Percentiles rank a stretch among this genome's conserved stretches.
Conservation (phyloP, 2,888 invertebrate species). For the Spicauda simplicius region DNA sequence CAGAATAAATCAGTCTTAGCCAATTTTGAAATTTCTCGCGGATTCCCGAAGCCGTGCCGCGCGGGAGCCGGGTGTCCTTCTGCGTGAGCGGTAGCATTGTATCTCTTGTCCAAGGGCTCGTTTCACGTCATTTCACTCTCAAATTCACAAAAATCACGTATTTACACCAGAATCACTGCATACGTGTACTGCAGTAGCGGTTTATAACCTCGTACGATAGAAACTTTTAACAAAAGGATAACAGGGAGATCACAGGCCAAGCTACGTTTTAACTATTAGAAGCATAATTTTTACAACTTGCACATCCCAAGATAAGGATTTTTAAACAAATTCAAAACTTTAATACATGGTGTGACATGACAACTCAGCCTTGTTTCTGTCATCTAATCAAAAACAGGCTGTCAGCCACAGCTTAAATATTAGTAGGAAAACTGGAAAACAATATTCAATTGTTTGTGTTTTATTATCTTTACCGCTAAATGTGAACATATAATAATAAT, state of each 20-base stretch:
- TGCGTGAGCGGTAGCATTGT: slow-evolving; percentile 91
- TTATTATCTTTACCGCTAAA: neutral
- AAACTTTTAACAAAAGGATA: slow-evolving; percentile 16
- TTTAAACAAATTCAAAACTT: slow-evolving; percentile 42
- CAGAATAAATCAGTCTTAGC: slow-evolving; percentile 95
- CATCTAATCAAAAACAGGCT: neutral
- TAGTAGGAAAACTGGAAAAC: neutral
- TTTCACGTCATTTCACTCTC: slow-evolving; percentile 71
- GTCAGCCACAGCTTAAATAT: neutral
- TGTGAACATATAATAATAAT: no score
- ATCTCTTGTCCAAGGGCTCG: slow-evolving; percentile 49
- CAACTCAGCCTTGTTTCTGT: slow-evolving; percentile 8
- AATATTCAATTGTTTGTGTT: neutral
- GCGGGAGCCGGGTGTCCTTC: slow-evolving; percentile 86
- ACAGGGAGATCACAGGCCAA: slow-evolving; percentile 40
- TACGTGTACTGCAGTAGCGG: slow-evolving; percentile 78
- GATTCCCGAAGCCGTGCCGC: slow-evolving; percentile 86
- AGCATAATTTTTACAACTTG: slow-evolving; percentile 45
- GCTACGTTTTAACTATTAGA: slow-evolving; percentile 41
- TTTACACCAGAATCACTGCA: slow-evolving; percentile 69
- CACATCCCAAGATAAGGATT: slow-evolving; percentile 44
- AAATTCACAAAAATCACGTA: slow-evolving; percentile 64
- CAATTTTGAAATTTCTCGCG: slow-evolving; percentile 91
- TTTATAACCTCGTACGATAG: slow-evolving; percentile 63
- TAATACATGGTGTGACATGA: slow-evolving; percentile 42